Base-by-base conservation (phyloP, 2,113 vertebrate species). In the Tauraco erythrolophus region DNA sequence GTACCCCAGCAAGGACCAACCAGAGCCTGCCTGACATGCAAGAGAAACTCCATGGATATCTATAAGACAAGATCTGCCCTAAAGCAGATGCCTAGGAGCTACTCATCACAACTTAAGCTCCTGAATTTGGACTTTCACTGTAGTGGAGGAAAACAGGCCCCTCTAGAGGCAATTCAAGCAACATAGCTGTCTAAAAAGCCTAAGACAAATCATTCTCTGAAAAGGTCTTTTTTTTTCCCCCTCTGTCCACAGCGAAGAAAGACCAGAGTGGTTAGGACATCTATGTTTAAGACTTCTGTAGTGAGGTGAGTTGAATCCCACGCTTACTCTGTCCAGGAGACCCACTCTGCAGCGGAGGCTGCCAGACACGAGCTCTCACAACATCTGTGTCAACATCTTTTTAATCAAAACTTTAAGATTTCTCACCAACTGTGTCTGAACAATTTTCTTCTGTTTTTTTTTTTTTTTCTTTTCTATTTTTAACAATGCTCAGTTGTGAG, bases 81-180 rank as follows among this genome's bases (percentile, higher is more conserved):
- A 77, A 69, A 86, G 58, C 54, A 9, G 12, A 37, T 57, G 14
- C 15, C 50, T 81, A 50, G n/a, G 35, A 90, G 53, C 90, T 70
- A 89, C n/a, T 66, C 4, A 3, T 84, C 76, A 72, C 50, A 94
- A n/a, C 39, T 82, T 77, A 80, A 96, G 64, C 51, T 88, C 61
- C 61, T 96, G 62, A 58, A 18, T 91, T 92, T 70, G 84, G 46
- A 70, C 31, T 89, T 94, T 58, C 68, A 74, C 45, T 60, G 56
- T 80, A 89, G 41, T 70, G 56, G 93, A 92, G 68, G 91, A 94
- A 95, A 96, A 96, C 7, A 84, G 86, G 72, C 76, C 89, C 93
- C 86, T 96, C 95, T 95, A 92, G 83, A 96, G 95, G 91, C 64
- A 96, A 91, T 62, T 66, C 10, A 6, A 92, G 64, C 48, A 84